Evolutionary conservation across 1,140 invertebrate species (phyloP).

Genomic region (Andrena cerasifolii): DNA sequence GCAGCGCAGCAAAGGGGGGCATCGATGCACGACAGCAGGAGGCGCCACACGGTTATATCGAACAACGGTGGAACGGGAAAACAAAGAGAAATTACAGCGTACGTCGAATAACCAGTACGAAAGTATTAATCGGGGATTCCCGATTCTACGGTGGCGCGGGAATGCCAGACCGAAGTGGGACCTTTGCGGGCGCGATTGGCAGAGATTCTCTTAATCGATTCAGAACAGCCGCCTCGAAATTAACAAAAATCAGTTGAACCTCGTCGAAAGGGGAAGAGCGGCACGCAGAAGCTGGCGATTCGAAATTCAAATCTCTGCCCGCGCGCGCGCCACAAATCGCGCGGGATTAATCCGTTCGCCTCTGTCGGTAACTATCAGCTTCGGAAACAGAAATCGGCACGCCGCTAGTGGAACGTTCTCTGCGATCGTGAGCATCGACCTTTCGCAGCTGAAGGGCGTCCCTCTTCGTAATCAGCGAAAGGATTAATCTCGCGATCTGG

Average conservation of each 20-base stretch:
- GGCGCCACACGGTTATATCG: slow-evolving; percentile 32
- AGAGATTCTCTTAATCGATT: neutral
- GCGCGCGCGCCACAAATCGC: neutral
- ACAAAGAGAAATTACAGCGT: slow-evolving; percentile 30
- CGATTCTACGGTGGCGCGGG: slow-evolving; percentile 7
- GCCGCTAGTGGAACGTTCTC: neutral
- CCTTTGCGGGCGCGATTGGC: neutral
- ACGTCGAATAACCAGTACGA: slow-evolving; percentile 33
- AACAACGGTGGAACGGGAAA: slow-evolving; percentile 28
- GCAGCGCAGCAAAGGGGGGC: neutral
- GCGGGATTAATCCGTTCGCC: slow-evolving; percentile 22
- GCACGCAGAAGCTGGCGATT: too few relatives aligned
- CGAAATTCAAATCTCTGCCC: neutral
- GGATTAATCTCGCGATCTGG: slow-evolving; percentile 35
- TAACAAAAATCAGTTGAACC: too few relatives aligned
- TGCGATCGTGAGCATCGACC: neutral
- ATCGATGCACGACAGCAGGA: slow-evolving; percentile 2
- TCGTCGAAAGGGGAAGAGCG: too few relatives aligned
- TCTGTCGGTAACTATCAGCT: neutral
- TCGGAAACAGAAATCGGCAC: neutral
- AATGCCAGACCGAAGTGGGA: slow-evolving; percentile 16
- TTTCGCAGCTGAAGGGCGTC: too few relatives aligned
- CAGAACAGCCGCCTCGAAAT: too few relatives aligned
- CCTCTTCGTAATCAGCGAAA: slow-evolving; percentile 9
- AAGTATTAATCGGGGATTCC: slow-evolving; percentile 45